These are phyloP conservation scores for Tuberolachnus salignus DNA, from an alignment of 2,888 invertebrate species.

Conservation along the genomic window DNA sequence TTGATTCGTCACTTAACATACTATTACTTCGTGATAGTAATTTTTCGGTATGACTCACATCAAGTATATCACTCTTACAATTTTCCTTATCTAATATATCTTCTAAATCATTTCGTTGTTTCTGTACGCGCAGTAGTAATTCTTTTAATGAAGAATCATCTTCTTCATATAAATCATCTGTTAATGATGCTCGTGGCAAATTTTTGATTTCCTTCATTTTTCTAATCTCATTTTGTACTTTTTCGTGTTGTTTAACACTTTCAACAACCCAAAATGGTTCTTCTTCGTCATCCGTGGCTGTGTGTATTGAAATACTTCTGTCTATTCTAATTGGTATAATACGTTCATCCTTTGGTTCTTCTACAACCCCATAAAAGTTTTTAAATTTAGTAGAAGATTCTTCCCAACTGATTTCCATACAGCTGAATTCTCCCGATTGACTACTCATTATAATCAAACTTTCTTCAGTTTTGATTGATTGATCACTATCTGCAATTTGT, in stretches of 20 bases:
- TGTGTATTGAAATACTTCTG: constrained; percentile 71
- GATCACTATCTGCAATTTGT: constrained; percentile 52
- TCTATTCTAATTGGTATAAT: constrained; percentile 61
- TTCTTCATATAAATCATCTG: constrained; percentile 11
- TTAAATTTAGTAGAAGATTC: constrained; percentile 51
- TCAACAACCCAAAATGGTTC: constrained; percentile 47
- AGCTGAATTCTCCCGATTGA: constrained; percentile 45
- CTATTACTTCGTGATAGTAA: constrained; percentile 10
- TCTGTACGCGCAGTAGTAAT: constrained; percentile 70
- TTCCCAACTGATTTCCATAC: constrained; percentile 51
- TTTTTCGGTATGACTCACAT: background rate
- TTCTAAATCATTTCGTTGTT: constrained; percentile 73
- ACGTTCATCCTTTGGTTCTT: constrained; percentile 64
- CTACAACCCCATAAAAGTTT: constrained; percentile 62
- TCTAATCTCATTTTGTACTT: constrained; percentile 31
- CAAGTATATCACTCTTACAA: background rate
- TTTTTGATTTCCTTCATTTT: constrained; percentile 32
- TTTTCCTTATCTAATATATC: constrained; percentile 72
- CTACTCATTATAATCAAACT: constrained; percentile 40
- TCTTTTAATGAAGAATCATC: constrained; percentile 69
- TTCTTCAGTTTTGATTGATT: constrained; percentile 37
- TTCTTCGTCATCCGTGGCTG: constrained; percentile 66
- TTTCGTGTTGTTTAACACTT: constrained; percentile 39
- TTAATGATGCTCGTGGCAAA: background rate
- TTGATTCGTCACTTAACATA: constrained; percentile 21